These are phyloP conservation scores for Xestia c-nigrum DNA, from an alignment of 2,888 invertebrate species.

Conservation along the genomic window DNA sequence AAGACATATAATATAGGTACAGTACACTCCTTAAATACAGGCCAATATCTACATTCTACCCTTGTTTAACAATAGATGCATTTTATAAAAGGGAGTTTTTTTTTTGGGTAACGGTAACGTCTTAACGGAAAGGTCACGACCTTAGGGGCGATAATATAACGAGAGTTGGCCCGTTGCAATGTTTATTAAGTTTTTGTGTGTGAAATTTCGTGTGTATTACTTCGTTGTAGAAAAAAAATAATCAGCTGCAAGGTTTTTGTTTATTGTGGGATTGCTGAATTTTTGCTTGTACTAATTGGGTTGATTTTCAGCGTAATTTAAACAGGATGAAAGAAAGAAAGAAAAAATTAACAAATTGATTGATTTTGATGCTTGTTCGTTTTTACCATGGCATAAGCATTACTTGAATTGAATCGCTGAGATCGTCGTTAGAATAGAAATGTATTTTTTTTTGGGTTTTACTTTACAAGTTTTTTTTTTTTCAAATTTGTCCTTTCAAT, in stretches of 20 bases:
- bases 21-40: constrained; percentile 28
- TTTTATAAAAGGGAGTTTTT: constrained; percentile 49
- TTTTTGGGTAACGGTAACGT: constrained; percentile 51
- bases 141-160: constrained; percentile 45
- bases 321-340: background rate
- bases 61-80: constrained; percentile 54
- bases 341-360: no score
- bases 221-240: constrained; percentile 17
- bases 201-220: constrained; percentile 25
- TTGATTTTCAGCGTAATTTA: background rate
- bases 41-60: constrained; percentile 37
- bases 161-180: constrained; percentile 44
- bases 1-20: constrained; percentile 9
- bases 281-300: background rate
- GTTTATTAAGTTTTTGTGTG: constrained; percentile 58
- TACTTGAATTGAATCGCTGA: background rate
- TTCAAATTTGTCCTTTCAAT: no score
- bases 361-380: background rate
- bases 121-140: constrained; percentile 56
- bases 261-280: background rate
- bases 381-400: background rate
- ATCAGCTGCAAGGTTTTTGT: constrained; percentile 16
- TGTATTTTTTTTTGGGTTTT: background rate
- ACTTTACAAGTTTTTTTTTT: background rate
- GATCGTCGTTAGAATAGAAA: background rate